Percentiles rank a stretch among this genome's conserved stretches.
Evolutionary conservation across 2,888 invertebrate species (phyloP).

Genomic region (Cantharis flavilabris): DNA sequence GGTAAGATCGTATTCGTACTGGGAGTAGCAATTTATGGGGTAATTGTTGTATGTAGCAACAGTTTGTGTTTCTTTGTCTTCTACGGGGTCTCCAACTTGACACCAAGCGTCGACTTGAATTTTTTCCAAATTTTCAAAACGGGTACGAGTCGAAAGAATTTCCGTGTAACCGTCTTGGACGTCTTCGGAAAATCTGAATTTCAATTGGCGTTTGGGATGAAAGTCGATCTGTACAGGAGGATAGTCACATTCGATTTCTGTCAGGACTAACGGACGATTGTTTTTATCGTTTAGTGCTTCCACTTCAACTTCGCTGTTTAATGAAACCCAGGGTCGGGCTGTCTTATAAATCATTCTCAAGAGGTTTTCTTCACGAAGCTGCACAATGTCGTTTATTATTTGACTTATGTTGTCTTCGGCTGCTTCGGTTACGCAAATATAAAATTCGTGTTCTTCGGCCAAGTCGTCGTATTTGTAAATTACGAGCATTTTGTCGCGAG

Average conservation of each 20-base stretch:
- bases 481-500: conserved; percentile 60
- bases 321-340: conserved; percentile 60
- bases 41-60: conserved; percentile 59
- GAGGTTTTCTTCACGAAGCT: conserved; percentile 53
- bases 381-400: conserved; percentile 62
- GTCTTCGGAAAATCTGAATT: conserved; percentile 60
- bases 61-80: conserved; percentile 65
- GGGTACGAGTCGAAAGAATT: conserved; percentile 63
- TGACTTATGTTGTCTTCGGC: conserved; percentile 59
- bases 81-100: conserved; percentile 62
- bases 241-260: conserved; percentile 70
- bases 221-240: conserved; percentile 55
- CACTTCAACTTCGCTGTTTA: conserved; percentile 71
- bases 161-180: conserved; percentile 73
- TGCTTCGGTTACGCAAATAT: conserved; percentile 65
- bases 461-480: conserved; percentile 70
- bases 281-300: conserved; percentile 57
- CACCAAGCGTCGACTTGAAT: conserved; percentile 62
- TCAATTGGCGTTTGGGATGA: conserved; percentile 55
- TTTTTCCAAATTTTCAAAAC: conserved; percentile 61
- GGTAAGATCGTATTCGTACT: conserved; percentile 60
- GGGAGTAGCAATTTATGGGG: conserved; percentile 71
- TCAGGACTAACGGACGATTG: conserved; percentile 64
- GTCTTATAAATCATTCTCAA: conserved; percentile 39
- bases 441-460: conserved; percentile 69